Evolutionary conservation across 2,888 invertebrate species (phyloP), one percentile per base, ranked within the genome.

Genomic region (Cremastinae sp.): DNA sequence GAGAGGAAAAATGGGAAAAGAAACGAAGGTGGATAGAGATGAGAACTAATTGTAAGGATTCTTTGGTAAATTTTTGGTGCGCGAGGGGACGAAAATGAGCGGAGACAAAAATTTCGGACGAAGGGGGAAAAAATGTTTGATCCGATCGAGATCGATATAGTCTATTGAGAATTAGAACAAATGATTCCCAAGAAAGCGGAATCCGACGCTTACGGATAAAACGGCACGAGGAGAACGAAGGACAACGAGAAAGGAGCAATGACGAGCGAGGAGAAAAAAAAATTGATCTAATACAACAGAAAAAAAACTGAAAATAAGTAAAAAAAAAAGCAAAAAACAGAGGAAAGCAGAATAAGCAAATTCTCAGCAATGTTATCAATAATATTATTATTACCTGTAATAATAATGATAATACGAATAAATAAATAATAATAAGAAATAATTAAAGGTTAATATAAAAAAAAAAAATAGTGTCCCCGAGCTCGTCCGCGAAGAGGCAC

Each of bases 181-280:
- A 28, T 5, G 28, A 3, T 28, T 28, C 2, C 28, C 5, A 28
- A 28, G 28, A 2, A 5, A 3, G 28, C 5, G 28, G 28, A 28
- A 28, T 28, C 28, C 28, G 28, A 86, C 87, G 85, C 87, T 87
- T 85, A 85, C 22, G 10, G 28, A 28, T 28, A 5, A 28, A 28
- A 28, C 2, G 28, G 5, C 28, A 28, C 2, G 28, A 28, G 28
- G 5, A 5, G 28, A 5, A 28, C 28, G 28, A 28, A 5, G 16
- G 43, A 62, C 43, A 45, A 84, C 84, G 84, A 88, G 86, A 84
- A 87, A 87, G 87, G 86, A 86, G 86, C n/a, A 87, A 86, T 86
- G 85, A 86, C 86, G 83, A 84, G 49, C 18, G 10, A 18, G 16
- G 12, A 28, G 22, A 37, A 64, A 61, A 59, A 37, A 37, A 22